Evolutionary conservation across 2,888 invertebrate species (phyloP).

Genomic region (Athalia circularis): DNA sequence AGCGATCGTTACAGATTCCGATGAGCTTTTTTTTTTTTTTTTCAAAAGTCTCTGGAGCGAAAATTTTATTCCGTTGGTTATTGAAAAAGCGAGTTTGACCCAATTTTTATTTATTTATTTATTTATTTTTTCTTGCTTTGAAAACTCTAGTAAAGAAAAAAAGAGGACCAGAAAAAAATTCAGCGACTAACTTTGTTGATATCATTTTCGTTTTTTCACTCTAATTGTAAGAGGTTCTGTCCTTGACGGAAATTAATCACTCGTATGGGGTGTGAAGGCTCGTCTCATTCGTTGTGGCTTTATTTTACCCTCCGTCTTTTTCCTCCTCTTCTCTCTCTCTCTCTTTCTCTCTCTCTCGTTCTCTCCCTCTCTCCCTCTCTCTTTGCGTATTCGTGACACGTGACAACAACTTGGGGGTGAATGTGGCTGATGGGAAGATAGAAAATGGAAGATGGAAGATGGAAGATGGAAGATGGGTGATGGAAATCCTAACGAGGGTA

Average conservation of each 20-base stretch:
- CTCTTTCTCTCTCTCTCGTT: background rate
- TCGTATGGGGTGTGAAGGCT: background rate
- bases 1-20: too few species aligned
- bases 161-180: too few species aligned
- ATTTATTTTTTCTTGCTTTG: background rate
- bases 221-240: background rate
- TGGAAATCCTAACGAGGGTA: conserved; percentile 37
- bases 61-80: too few species aligned
- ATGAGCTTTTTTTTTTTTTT: too few species aligned
- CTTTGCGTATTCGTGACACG: conserved; percentile 10
- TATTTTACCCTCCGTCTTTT: conserved; percentile 43
- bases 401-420: conserved; percentile 5
- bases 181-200: background rate
- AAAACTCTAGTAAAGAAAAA: background rate
- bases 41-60: too few species aligned
- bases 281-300: conserved; percentile 24
- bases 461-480: background rate
- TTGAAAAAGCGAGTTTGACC: background rate
- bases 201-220: background rate
- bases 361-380: conserved; percentile 10
- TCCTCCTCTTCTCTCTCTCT: conserved; percentile 34
- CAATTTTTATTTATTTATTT: background rate
- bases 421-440: background rate
- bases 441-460: background rate
- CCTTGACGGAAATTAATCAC: background rate